Conservation (phyloP, 2,113 vertebrate genomes). For the Tupaia tana region DNA sequence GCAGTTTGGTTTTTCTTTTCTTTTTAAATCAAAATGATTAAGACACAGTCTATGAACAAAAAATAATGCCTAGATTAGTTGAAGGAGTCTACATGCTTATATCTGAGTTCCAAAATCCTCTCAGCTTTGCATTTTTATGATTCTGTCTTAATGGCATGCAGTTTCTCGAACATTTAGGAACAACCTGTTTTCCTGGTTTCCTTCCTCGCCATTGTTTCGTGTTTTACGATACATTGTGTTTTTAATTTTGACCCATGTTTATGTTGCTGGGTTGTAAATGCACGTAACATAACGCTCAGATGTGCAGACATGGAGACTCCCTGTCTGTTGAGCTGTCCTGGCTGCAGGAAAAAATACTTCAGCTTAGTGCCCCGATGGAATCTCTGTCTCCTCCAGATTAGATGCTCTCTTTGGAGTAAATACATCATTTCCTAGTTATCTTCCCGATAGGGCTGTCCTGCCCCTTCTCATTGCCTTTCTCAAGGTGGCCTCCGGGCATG, state of each 20-base stretch:
- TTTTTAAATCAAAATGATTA: not conserved
- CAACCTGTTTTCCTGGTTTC: not conserved
- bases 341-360: not conserved
- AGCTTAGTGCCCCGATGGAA: not conserved
- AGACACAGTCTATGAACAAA: not conserved
- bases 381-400: slow-evolving; percentile 23
- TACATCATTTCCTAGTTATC: not conserved
- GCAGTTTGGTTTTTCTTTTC: not conserved
- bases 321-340: not conserved
- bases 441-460: not conserved
- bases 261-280: not conserved
- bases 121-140: not conserved
- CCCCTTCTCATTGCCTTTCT: not conserved
- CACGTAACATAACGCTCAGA: not conserved
- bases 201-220: not conserved
- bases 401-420: not conserved
- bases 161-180: not conserved
- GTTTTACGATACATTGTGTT: not conserved
- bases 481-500: not conserved
- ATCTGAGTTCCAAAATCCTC: not conserved
- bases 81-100: not conserved
- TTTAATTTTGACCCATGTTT: not conserved
- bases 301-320: rapidly evolving
- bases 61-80: not conserved
- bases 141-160: not conserved